Base-by-base conservation (phyloP, 1,140 invertebrate genomes). In the Streblospio benedicti region DNA sequence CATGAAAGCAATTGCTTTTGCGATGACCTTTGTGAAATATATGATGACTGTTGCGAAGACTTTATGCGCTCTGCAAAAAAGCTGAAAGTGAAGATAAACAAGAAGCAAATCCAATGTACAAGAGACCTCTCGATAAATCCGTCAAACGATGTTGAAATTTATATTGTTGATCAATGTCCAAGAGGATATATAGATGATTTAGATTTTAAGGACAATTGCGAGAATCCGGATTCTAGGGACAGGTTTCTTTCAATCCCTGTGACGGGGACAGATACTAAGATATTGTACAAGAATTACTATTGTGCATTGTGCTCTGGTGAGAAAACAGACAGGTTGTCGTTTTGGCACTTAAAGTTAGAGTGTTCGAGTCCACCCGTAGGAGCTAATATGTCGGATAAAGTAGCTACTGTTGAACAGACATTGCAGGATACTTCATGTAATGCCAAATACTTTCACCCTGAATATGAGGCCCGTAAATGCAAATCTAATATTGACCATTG, bases 201-300 rank as follows among this genome's bases (percentile, higher is more conserved):
- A 16, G 41, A 55, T 35, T 23, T 56, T 2, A 4, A 33, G 18
- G 59, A 61, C 18, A 35, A 55, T 35, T 61, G 59, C 43, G 53
- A 56, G 38, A 31, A 33, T 6, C n/a, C 28, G n/a, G 6, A 23
- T 27, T 5, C 41, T 18, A 35, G 31, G 16, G 63, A 65, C 25
- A 16, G 35, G 38, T 57, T 67, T 54, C 44, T 51, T 14, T 51
- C 32, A 5, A 28, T 65, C 12, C 63, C 65, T 4, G 65, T 67
- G 12, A 60, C 57, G 14, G 65, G 65, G n/a, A 44, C 25, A n/a
- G 28, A 45, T 18, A 60, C 63, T 4, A 28, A 49, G 4, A 20
- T 65, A 2, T 32, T 62, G 14, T 67, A 67, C 44, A 49, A 56
- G 28, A 67, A 67, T 62, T 14, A 54, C 47, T 67, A 61, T 62